These are phyloP conservation scores for Yponomeuta evonymella DNA, from an alignment of 2,888 invertebrate genomes.

Conservation along the genomic window DNA sequence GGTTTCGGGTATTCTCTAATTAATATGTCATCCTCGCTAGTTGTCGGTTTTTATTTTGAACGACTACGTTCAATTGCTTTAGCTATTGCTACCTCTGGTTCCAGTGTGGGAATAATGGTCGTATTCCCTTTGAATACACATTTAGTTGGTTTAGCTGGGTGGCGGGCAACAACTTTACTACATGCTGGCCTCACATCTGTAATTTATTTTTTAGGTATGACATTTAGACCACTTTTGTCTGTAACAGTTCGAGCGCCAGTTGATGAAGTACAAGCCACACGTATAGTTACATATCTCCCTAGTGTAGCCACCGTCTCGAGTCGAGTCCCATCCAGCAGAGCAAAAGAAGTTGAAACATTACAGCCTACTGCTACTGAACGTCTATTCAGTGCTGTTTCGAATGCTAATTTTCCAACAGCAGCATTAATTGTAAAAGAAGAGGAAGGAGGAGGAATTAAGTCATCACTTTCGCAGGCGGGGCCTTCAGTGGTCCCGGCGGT, in stretches of 20 bases:
- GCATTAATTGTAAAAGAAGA: conserved; percentile 49
- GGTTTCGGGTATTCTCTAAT: conserved; percentile 57
- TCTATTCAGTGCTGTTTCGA: conserved; percentile 41
- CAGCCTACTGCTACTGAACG: conserved; percentile 40
- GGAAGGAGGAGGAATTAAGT: conserved; percentile 20
- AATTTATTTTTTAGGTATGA: conserved; percentile 53
- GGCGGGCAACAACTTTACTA: conserved; percentile 52
- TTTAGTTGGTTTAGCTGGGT: conserved; percentile 48
- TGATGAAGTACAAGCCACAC: conserved; percentile 50
- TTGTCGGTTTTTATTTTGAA: conserved; percentile 69
- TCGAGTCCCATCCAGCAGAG: not conserved
- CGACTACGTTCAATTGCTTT: conserved; percentile 53
- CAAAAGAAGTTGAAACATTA: conserved; percentile 18
- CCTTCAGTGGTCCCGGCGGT: conserved; percentile 35
- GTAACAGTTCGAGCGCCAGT: conserved; percentile 47
- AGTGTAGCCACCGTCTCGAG: conserved; percentile 39
- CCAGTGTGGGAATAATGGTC: conserved; percentile 55
- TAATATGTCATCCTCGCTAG: conserved; percentile 48
- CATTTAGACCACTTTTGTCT: conserved; percentile 53
- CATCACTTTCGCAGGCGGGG: conserved; percentile 34
- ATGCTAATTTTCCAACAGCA: conserved; percentile 51
- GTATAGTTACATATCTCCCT: conserved; percentile 61
- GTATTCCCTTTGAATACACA: conserved; percentile 51
- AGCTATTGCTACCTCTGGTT: conserved; percentile 50
- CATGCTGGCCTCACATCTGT: conserved; percentile 54